Conservation (phyloP, 2,113 vertebrate species). For the Romanogobio albipinnatus region DNA sequence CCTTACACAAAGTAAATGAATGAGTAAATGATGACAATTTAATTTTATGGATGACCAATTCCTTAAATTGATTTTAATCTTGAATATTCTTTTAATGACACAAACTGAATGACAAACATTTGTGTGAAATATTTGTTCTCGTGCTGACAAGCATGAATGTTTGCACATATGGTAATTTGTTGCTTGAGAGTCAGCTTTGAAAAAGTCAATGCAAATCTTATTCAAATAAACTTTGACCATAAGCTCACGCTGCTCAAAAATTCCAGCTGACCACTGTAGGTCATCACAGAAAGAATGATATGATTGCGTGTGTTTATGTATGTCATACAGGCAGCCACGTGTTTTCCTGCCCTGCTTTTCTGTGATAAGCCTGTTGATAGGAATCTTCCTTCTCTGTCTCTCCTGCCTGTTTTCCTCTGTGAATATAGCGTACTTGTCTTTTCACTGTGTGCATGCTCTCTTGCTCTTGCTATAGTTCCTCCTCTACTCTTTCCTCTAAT, state of each 20-base stretch:
- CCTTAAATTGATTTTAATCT: not conserved
- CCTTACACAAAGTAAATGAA: no score
- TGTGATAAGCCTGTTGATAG: conserved; percentile 26
- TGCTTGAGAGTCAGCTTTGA: conserved; percentile 23
- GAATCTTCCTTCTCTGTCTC: conserved; percentile 5
- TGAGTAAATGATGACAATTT: not conserved
- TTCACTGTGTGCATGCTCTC: not conserved
- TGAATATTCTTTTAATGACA: not conserved
- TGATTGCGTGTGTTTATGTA: not conserved
- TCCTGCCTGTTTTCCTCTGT: not conserved
- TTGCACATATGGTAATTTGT: conserved; percentile 43
- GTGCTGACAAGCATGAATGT: not conserved
- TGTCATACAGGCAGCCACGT: not conserved
- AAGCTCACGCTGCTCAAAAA: not conserved
- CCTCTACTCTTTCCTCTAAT: conserved; percentile 60
- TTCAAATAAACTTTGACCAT: conserved; percentile 58
- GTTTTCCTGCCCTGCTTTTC: not conserved
- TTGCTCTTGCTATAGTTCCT: conserved; percentile 45
- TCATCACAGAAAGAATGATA: not conserved
- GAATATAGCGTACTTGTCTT: conserved; percentile 31
- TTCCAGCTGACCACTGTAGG: conserved; percentile 2
- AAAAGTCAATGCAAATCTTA: conserved; percentile 62
- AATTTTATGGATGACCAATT: not conserved
- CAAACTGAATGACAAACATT: not conserved
- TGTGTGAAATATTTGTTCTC: not conserved